Conservation (phyloP, 2,797 vertebrate genomes). For the Erithacus rubecula region DNA sequence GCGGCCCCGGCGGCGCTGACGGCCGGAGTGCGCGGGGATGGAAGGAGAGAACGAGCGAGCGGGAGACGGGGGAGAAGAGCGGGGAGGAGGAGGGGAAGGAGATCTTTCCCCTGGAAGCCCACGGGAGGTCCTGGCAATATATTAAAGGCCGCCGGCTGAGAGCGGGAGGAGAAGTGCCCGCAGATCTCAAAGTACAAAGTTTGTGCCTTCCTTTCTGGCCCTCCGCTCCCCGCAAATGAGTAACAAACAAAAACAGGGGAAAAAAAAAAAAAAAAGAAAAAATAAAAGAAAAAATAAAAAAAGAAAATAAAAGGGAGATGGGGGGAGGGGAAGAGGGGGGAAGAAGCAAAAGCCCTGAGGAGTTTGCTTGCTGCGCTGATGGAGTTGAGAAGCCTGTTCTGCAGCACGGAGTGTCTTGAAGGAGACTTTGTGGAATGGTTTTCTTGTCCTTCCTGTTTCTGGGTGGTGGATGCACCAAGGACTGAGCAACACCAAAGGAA, state of each 20-base stretch:
- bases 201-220: conserved; percentile 33
- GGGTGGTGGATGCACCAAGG: conserved; percentile 50
- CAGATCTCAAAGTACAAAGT: conserved; percentile 59
- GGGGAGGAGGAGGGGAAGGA: background rate
- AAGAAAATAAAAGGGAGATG: no score
- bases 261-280: no score
- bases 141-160: conserved; percentile 19
- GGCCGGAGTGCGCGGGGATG: background rate
- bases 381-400: conserved; percentile 39
- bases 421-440: conserved; percentile 38
- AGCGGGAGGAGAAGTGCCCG: background rate
- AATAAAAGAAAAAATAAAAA: no score
- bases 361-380: conserved; percentile 30
- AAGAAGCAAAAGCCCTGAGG: background rate
- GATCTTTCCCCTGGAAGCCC: background rate
- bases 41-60: background rate
- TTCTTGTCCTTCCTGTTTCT: conserved; percentile 53
- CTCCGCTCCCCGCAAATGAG: background rate
- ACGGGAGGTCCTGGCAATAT: conserved; percentile 27
- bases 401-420: conserved; percentile 48
- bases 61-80: background rate
- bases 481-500: conserved; percentile 39
- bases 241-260: background rate
- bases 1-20: background rate
- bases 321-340: no score